Evolutionary conservation across 1,140 invertebrate genomes (phyloP).

Genomic region (Neodiprion virginianus): DNA sequence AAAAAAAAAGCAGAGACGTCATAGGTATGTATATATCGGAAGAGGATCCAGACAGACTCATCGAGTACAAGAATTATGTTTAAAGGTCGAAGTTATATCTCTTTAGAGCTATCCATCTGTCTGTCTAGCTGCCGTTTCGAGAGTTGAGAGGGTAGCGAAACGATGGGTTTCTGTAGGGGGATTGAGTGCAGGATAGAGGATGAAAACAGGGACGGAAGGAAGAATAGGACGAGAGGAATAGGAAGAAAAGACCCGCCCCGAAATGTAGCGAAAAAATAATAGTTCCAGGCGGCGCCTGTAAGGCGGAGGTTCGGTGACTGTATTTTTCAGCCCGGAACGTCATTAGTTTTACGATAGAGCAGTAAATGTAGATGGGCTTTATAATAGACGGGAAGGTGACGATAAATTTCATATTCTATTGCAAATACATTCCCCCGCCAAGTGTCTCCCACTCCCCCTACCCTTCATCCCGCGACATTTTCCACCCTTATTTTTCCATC

Average conservation of each 20-base stretch:
- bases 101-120: slow-evolving; percentile 5
- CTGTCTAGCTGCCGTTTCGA: not conserved
- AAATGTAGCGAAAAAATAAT: slow-evolving; percentile 31
- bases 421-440: slow-evolving; percentile 36
- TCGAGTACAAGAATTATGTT: not conserved
- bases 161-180: not conserved
- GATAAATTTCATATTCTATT: slow-evolving; percentile 56
- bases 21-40: no score
- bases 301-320: slow-evolving; percentile 17
- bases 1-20: no score
- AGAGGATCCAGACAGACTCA: no score
- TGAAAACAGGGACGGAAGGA: not conserved
- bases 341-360: slow-evolving; percentile 49
- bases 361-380: slow-evolving; percentile 45
- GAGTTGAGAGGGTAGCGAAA: not conserved
- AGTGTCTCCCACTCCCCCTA: not conserved
- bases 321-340: slow-evolving; percentile 29
- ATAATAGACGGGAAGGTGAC: slow-evolving; percentile 44
- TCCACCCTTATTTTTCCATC: no score
- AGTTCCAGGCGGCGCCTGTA: slow-evolving; percentile 31
- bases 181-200: not conserved
- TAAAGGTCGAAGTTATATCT: not conserved
- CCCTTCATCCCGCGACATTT: not conserved
- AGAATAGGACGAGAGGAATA: not conserved
- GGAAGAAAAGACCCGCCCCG: not conserved